phyloP scores from a whole-genome alignment of 2,888 invertebrate species.

The Aleiodes testaceus region DNA sequence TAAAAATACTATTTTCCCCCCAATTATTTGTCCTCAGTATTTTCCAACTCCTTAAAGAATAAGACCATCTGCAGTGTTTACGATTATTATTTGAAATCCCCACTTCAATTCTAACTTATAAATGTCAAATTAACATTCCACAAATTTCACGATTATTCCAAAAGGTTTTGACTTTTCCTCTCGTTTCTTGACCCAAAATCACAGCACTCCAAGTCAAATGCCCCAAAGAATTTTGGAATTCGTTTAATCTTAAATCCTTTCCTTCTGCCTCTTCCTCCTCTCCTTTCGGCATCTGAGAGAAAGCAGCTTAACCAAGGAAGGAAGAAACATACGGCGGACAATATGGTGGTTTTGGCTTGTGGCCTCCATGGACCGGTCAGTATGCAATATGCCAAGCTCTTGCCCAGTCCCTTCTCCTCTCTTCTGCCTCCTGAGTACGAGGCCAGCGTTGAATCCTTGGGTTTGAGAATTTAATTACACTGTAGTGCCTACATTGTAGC shows the following conservation, averaged over 20 bases:
- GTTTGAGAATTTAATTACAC: constrained; percentile 73
- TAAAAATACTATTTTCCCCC: no score
- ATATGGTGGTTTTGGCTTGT: constrained; percentile 64
- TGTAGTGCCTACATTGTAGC: constrained; percentile 73
- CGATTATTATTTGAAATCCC: no score
- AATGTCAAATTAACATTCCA: no score
- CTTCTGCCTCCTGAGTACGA: constrained; percentile 51
- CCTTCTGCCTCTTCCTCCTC: constrained; percentile 35
- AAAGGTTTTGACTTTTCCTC: no score
- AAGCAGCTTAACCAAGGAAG: constrained; percentile 52
- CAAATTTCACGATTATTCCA: no score
- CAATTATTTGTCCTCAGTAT: no score
- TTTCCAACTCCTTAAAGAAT: no score
- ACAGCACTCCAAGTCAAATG: constrained; percentile 24
- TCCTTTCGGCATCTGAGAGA: constrained; percentile 53
- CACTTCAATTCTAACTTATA: no score
- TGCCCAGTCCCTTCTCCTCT: constrained; percentile 46
- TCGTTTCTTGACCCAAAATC: background rate
- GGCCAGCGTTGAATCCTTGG: constrained; percentile 66
- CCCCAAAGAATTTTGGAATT: constrained; percentile 56
- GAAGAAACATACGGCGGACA: constrained; percentile 69
- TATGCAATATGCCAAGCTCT: constrained; percentile 72
- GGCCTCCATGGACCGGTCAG: constrained; percentile 67
- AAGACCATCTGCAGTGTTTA: no score
- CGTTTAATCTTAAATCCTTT: constrained; percentile 60